phyloP scores from a whole-genome alignment of 2,888 invertebrate species.

The Campoplex nolae region DNA sequence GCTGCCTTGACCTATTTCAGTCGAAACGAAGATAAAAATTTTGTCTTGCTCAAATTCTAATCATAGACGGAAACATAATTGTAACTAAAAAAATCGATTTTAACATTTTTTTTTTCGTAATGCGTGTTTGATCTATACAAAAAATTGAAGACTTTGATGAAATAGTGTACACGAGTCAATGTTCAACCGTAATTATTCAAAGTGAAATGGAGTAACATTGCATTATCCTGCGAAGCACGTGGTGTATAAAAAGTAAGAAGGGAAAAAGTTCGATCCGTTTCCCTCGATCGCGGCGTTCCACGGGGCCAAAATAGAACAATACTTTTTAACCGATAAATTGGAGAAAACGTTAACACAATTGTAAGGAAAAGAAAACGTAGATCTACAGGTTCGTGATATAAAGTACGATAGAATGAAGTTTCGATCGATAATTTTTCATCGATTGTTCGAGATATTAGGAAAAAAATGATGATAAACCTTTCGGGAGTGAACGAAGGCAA shows the following conservation, averaged over 20 bases:
- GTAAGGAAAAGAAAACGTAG: conserved; percentile 15
- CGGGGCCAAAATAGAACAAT: conserved; percentile 67
- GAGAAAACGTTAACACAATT: conserved; percentile 19
- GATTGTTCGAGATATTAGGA: background rate
- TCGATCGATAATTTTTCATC: conserved; percentile 32
- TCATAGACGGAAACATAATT: conserved; percentile 11
- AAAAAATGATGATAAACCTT: conserved; percentile 24
- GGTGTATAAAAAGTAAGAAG: conserved; percentile 18
- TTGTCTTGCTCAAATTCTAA: conserved; percentile 6
- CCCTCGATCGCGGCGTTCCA: conserved; percentile 55
- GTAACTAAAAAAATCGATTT: conserved; percentile 43
- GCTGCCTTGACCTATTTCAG: background rate
- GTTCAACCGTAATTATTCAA: background rate
- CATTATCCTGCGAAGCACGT: background rate
- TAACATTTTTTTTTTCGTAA: conserved; percentile 30
- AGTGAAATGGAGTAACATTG: background rate
- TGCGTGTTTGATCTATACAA: conserved; percentile 22
- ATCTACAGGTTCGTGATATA: conserved; percentile 32
- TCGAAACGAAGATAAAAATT: conserved; percentile 4
- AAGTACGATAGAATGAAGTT: conserved; percentile 4
- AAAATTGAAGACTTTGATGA: background rate
- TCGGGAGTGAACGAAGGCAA: background rate
- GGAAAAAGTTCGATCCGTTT: conserved; percentile 24
- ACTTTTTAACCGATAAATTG: conserved; percentile 51
- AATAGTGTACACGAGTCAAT: background rate